Evolutionary conservation across 2,113 vertebrate species (phyloP), one percentile per base, ranked within the genome.

Genomic region (Lichenostomus cassidix): DNA sequence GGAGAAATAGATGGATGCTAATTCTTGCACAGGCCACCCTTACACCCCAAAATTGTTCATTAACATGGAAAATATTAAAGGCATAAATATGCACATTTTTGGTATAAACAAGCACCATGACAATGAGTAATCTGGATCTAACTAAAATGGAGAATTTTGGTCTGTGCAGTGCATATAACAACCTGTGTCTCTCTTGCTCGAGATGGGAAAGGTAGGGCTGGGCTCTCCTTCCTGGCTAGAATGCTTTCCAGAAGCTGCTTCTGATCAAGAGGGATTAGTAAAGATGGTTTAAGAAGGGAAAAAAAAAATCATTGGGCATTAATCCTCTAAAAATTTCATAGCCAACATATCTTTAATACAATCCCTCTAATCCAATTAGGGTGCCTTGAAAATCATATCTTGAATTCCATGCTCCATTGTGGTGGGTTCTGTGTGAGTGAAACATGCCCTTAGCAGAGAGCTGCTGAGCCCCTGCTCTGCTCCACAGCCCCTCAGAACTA

Each of bases 331-430:
- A 97, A 83, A 87, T 90, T 94, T 96, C 91, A 89, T 76, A 96
- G 97, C 92, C 95, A 94, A 92, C 89, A 29, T 17, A 86, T 93
- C 92, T 83, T 95, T 95, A 94, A 64, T 50, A 83, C 44, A 97
- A 97, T 93, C 94, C 89, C 83, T 70, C 87, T 97, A 98, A 98
- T 97, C 97, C 97, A 98, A 97, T 98, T 97, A 97, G 76, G 44
- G 27, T 6, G 81, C 46, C 86, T 88, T 89, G 96, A 92, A 96
- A 96, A 94, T 90, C 67, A 1, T 82, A 92, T 93, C 95, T 95
- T 52, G 88, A 69, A 95, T 95, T 92, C 85, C 92, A 80, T 12
- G 87, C 79, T 78, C 89, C 79, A 35, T 0, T 89, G 94, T 60
- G 75, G 68, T 50, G 15, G 42, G 92, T 20, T 62, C 63, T 47